A percentile compares a stretch with the other conserved stretches of the same genome.
Conservation (phyloP, 2,797 vertebrate genomes). For the Hydrophis major region DNA sequence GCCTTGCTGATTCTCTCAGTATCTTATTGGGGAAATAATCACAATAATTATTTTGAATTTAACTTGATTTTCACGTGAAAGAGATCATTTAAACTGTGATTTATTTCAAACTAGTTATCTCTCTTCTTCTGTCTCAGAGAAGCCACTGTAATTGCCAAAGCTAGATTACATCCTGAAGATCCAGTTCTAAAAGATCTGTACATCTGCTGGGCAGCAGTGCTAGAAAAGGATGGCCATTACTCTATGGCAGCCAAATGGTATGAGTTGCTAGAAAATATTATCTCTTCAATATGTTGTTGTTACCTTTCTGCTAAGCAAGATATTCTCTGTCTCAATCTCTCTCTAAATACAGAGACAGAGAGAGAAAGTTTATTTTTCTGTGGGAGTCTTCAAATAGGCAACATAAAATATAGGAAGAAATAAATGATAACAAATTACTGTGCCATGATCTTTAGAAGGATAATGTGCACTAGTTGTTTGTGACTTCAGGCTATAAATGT, state of each 20-base stretch:
- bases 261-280: slow-evolving; percentile 25
- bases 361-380: neutral
- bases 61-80: neutral
- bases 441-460: neutral
- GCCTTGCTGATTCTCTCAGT: neutral
- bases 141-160: slow-evolving; percentile 88
- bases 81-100: neutral
- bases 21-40: neutral
- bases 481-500: neutral
- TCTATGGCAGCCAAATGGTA: slow-evolving; percentile 93
- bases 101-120: neutral
- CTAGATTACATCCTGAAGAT: slow-evolving; percentile 85
- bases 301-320: neutral
- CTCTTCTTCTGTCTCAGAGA: slow-evolving; percentile 75
- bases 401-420: neutral
- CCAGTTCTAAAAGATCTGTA: slow-evolving; percentile 85
- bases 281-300: neutral
- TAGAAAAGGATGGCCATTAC: slow-evolving; percentile 94
- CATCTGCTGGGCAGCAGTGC: slow-evolving; percentile 82
- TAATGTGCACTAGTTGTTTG: neutral
- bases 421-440: neutral
- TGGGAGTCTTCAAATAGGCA: neutral
- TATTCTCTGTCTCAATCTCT: neutral
- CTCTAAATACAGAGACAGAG: neutral
- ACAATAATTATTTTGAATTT: neutral